Evolutionary conservation across 2,888 invertebrate genomes (phyloP).

Genomic region (Brachylomia viminalis): DNA sequence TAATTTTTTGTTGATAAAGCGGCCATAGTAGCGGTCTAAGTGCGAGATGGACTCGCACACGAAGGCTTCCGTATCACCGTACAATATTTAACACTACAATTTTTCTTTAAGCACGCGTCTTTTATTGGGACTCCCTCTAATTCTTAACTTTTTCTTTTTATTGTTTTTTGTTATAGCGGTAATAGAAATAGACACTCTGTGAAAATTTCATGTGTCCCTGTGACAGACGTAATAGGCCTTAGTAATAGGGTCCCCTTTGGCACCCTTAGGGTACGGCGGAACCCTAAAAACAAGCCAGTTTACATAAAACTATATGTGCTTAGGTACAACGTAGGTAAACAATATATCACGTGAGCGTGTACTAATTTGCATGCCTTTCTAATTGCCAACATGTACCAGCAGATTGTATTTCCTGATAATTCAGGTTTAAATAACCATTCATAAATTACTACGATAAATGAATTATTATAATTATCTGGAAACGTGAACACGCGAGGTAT

Average conservation of each 20-base stretch:
- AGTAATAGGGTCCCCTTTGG: too few species aligned
- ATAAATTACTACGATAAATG: slow-evolving; percentile 52
- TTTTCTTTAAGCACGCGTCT: too few species aligned
- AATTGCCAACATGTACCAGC: slow-evolving; percentile 45
- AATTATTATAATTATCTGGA: slow-evolving; percentile 42
- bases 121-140: neutral
- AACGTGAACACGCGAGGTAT: slow-evolving; percentile 49
- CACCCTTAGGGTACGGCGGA: neutral
- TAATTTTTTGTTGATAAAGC: neutral
- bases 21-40: neutral
- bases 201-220: neutral
- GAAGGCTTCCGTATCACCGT: too few species aligned
- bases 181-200: neutral
- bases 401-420: slow-evolving; percentile 55
- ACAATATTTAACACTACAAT: too few species aligned
- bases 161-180: neutral
- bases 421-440: slow-evolving; percentile 49
- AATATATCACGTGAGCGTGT: slow-evolving; percentile 19
- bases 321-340: slow-evolving; percentile 9
- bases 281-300: neutral
- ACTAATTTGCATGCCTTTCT: slow-evolving; percentile 49
- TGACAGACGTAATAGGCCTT: neutral
- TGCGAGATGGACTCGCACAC: too few species aligned
- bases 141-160: neutral
- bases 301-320: neutral